A percentile compares a stretch with the other conserved stretches of the same genome.
Conservation (phyloP, 2,888 invertebrate species). For the Scaptodrosophila latifasciaeformis region DNA sequence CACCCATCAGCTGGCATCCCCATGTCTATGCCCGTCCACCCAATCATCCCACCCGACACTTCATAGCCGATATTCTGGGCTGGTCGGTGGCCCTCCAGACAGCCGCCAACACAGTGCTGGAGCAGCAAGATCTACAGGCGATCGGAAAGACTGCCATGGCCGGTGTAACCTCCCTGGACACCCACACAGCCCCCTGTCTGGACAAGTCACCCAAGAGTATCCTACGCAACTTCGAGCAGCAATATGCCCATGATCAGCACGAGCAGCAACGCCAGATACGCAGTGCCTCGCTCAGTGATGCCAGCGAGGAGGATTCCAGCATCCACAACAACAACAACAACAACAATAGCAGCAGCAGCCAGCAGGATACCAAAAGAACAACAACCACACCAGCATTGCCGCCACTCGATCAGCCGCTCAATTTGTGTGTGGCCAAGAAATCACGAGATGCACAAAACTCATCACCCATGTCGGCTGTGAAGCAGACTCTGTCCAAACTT, state of each 20-base stretch:
- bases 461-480: slow-evolving; percentile 36
- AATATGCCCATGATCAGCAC: slow-evolving; percentile 60
- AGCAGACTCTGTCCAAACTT: slow-evolving; percentile 35
- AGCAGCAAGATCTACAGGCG: neutral
- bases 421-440: slow-evolving; percentile 78
- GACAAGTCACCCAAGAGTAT: slow-evolving; percentile 73
- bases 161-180: neutral
- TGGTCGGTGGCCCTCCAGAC: slow-evolving; percentile 69
- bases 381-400: slow-evolving; percentile 12
- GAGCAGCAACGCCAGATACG: slow-evolving; percentile 53
- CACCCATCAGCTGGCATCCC: slow-evolving; percentile 84
- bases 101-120: slow-evolving; percentile 1
- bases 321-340: slow-evolving; percentile 22
- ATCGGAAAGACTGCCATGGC: neutral
- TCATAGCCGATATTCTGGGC: slow-evolving; percentile 91
- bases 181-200: slow-evolving; percentile 32
- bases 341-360: slow-evolving; percentile 38
- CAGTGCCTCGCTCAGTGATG: slow-evolving; percentile 73
- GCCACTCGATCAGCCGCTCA: slow-evolving; percentile 77
- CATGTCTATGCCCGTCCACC: slow-evolving; percentile 91
- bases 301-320: slow-evolving; percentile 75
- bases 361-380: neutral
- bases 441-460: slow-evolving; percentile 40
- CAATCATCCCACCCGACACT: slow-evolving; percentile 88
- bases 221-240: slow-evolving; percentile 70